Conservation (phyloP, 2,113 vertebrate genomes). For the Triplophysa siluroides region DNA sequence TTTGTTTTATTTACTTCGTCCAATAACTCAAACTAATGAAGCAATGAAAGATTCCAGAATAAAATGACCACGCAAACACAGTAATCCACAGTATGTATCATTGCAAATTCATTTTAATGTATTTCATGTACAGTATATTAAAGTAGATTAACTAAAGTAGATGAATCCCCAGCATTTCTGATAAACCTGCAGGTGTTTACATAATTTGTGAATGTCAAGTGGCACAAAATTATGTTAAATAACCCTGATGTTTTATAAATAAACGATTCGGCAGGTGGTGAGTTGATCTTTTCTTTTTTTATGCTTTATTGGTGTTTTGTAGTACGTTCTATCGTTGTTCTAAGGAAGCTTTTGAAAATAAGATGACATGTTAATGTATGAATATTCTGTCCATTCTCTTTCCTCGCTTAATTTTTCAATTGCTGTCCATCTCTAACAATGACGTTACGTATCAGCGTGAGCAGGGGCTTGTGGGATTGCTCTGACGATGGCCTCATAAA, state of each 20-base stretch:
- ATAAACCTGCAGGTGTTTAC: neutral
- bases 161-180: conserved; percentile 19
- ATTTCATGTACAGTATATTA: conserved; percentile 65
- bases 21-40: no score
- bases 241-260: neutral
- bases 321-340: neutral
- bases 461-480: conserved; percentile 74
- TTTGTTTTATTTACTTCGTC: no score
- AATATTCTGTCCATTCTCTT: neutral
- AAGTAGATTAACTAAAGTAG: conserved; percentile 58
- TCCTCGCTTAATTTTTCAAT: neutral
- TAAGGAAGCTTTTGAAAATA: neutral
- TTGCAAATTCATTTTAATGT: conserved; percentile 61
- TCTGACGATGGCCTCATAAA: conserved; percentile 73
- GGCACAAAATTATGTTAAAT: neutral
- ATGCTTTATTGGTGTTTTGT: neutral
- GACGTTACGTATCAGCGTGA: conserved; percentile 82
- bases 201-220: neutral
- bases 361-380: neutral
- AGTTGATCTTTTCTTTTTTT: neutral
- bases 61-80: neutral
- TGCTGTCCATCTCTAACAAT: conserved; percentile 72
- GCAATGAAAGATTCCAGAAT: neutral
- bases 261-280: neutral
- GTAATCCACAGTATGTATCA: conserved; percentile 62